Base-by-base conservation (phyloP, 2,113 vertebrate species). In the Psilopogon haemacephalus region DNA sequence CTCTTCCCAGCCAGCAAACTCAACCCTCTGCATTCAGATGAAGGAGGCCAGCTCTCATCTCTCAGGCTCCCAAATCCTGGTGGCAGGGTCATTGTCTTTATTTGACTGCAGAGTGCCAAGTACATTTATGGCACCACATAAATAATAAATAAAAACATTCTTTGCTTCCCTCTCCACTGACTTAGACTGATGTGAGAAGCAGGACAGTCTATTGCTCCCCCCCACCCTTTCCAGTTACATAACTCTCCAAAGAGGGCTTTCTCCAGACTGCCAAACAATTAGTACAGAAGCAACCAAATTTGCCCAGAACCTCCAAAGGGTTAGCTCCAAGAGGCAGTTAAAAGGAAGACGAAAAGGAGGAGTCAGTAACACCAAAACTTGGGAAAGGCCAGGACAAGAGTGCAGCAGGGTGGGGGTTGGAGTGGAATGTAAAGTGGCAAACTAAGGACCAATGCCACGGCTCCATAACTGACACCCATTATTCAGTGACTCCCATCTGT, bases 141-240 rank as follows among this genome's bases (percentile, higher is more conserved):
- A 94, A 92, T 95, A 95, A 96, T 95, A 95, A 93, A 95, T 93
- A 95, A 85, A 95, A 94, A 93, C 69, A 93, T 48, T 86, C 75
- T 91, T 89, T 68, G 60, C 74, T 92, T 89, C 65, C 23, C 54
- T 95, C 89, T 95, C 78, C 0, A 0, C 59, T 94, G 81, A 89
- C 46, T 92, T 94, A 76, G 1, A 73, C 42, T 46, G 79, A 96
- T 5, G 16, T 4, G 19, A 88, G 82, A 95, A 93, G 72, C 95
- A 94, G 79, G 85, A 89, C 91, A 83, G 86, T 55, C 54, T 48
- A 81, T 80, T 75, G 69, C 62, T 93, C 33, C 11, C 30, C 6
- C 27, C 38, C 21, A 67, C 24, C 30, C 8, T 7, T 9, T 12
- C 11, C 24, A 50, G 9, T 94, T 94, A 95, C 0, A 0, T 81